Evolutionary conservation across 2,113 vertebrate species (phyloP).

Genomic region (Bubo bubo): DNA sequence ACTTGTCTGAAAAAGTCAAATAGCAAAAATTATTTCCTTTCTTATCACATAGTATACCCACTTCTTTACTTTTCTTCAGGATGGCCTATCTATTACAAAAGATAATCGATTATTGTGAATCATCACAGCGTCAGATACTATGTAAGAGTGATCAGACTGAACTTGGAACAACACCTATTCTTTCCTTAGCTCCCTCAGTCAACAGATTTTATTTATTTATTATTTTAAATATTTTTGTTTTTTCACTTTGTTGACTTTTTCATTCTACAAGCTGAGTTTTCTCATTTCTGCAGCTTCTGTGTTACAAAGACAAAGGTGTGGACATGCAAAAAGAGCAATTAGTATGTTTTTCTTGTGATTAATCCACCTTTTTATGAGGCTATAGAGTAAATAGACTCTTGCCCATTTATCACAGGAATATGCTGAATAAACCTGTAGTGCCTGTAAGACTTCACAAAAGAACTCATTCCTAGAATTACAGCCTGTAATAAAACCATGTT

Average conservation of each 20-base stretch:
- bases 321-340: neutral
- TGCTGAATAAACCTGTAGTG: slow-evolving; percentile 1
- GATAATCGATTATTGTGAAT: neutral
- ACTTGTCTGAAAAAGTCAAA: neutral
- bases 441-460: neutral
- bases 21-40: neutral
- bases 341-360: neutral
- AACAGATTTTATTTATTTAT: neutral
- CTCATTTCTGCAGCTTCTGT: neutral
- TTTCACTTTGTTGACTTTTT: neutral
- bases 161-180: neutral
- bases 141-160: neutral
- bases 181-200: neutral
- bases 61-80: neutral
- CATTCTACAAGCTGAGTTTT: neutral
- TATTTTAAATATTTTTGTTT: neutral
- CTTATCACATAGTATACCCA: neutral
- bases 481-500: slow-evolving; percentile 18
- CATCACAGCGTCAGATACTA: neutral
- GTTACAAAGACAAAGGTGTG: neutral
- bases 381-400: neutral
- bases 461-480: slow-evolving; percentile 32
- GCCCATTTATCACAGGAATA: neutral
- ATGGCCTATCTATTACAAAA: neutral
- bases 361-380: neutral